Base-by-base conservation (phyloP, 2,113 vertebrate species). In the Tyto alba region DNA sequence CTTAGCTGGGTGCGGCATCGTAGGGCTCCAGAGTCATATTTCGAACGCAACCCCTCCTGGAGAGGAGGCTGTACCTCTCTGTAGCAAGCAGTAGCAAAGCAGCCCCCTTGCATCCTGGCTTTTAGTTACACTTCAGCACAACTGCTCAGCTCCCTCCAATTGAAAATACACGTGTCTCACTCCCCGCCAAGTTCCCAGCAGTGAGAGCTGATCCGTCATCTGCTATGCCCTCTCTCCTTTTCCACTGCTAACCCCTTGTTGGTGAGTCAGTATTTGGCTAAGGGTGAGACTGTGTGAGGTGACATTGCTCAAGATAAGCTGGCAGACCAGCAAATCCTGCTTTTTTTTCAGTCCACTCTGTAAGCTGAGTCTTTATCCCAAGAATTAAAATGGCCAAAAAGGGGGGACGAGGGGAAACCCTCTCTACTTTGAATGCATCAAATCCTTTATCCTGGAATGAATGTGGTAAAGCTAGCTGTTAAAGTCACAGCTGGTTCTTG, bases 211-310 rank as follows among this genome's bases (percentile, higher is more conserved):
- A 30, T 75, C 73, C 85, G 32, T 84, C 93, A 72, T 86, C 57
- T 73, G 63, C 32, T 19, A 5, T 66, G 81, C 71, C 72, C 67
- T 95, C 78, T 85, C 90, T 95, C 62, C 34, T 87, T 81, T 86
- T 52, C 77, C 0, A 0, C 62, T 82, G 85, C 90, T 89, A 82
- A 84, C 62, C 88, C 69, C 77, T 86, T 27, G 57, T 63, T 92
- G 69, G 96, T 96, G 96, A 97, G 90, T 97, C 95, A 97, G 86
- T 97, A 91, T 96, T 97, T 97, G 95, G 95, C 93, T 96, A 95
- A 95, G 95, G 89, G 95, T 95, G 93, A 97, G 91, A 96, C 89
- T 73, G 77, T 1, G 3, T 82, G 89, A 87, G 74, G 92, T 89
- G 93, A 91, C 84, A 92, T 95, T 93, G 79, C 78, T 92, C 45